Base-by-base conservation (phyloP, 2,113 vertebrate species). In the Burhinus oedicnemus region DNA sequence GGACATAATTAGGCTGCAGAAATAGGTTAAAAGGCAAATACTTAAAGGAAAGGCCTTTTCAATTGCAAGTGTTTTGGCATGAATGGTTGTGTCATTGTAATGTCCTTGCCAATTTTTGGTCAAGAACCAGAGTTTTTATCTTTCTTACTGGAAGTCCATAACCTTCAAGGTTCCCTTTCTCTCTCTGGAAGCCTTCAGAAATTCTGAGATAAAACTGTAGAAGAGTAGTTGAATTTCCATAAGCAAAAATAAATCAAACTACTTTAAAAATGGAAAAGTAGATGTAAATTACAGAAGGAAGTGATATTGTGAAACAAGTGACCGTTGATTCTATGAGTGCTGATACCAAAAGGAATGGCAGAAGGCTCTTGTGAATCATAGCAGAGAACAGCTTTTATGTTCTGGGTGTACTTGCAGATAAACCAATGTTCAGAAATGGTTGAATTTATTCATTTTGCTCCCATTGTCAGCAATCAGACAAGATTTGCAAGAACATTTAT, bases 291-390 rank as follows among this genome's bases (percentile, higher is more conserved):
- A 47, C 6, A 22, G 77, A 58, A 89, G 61, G 32, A 93, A 79
- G 3, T 79, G 42, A 34, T 82, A 64, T 4, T 68, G 30, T 80
- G 36, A 69, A 89, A 83, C 52, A 87, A 95, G 74, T 78, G 77
- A 79, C 74, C 87, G 69, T 30, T 84, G 47, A 80, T 72, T 95
- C 15, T 78, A 0, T 71, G 72, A 82, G 15, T 64, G 61, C 57
- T 52, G 38, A 34, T 87, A 82, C 29, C 20, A 75, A 82, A 89
- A 76, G 21, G 34, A 91, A 49, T 89, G 38, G 69, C 87, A 95
- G 91, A 93, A 95, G n/a, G 52, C 69, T 79, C 38, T 47, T 85
- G 69, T 93, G 91, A 94, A 76, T 95, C 91, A 71, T 40, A 76
- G 47, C 9, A 1, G 44, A 64, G 77, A 91, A 79, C 60, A 89